These are phyloP conservation scores for Andinoacara biseriatus DNA, from an alignment of 2,113 vertebrate species.

Conservation along the genomic window DNA sequence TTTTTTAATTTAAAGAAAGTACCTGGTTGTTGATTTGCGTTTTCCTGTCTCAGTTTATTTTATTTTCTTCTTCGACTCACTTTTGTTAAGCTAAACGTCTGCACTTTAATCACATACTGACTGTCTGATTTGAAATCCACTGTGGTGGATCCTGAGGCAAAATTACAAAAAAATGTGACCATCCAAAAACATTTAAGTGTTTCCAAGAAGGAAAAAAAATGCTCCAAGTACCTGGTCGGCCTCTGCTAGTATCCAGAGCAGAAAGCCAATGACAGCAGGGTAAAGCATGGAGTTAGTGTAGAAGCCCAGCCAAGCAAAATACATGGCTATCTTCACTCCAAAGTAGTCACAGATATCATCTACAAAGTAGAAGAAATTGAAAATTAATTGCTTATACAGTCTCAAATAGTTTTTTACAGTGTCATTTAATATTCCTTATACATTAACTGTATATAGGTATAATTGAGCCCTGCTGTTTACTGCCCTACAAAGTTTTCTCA, in stretches of 20 bases:
- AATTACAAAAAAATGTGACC: neutral
- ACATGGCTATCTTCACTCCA: conserved; percentile 97
- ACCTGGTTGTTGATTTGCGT: no score
- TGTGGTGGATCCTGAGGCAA: neutral
- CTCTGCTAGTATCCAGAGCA: conserved; percentile 95
- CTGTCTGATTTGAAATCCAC: neutral
- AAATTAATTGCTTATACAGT: neutral
- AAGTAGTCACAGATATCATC: conserved; percentile 98
- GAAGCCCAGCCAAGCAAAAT: conserved; percentile 97
- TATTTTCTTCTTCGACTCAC: no score
- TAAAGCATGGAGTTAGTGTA: conserved; percentile 98
- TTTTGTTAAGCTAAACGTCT: neutral
- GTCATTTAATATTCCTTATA: neutral
- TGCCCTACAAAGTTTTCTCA: neutral
- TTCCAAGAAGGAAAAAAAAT: neutral
- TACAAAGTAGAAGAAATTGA: conserved; percentile 47
- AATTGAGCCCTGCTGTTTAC: neutral
- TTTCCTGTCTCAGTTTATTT: no score
- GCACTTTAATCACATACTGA: neutral
- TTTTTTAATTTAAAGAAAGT: no score
- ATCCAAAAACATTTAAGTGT: neutral
- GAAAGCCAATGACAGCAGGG: conserved; percentile 92
- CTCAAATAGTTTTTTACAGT: neutral
- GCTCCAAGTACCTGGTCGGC: conserved; percentile 86
- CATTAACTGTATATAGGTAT: neutral